These are phyloP conservation scores for Mesembrinibis cayennensis DNA, from an alignment of 2,113 vertebrate species.

Conservation along the genomic window DNA sequence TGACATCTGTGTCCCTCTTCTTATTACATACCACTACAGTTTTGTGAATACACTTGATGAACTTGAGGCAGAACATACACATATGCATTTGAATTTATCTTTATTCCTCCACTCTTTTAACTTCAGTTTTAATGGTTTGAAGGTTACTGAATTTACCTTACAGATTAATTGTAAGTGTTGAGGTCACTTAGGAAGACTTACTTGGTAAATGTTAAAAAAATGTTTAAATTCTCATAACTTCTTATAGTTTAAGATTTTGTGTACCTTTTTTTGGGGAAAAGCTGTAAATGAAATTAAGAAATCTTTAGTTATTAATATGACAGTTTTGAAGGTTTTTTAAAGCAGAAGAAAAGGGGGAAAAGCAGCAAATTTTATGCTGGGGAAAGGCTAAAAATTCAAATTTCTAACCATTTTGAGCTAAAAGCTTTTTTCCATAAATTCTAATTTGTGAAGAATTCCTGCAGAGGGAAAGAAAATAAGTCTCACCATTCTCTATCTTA, in stretches of 20 bases:
- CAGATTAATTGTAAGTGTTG: neutral
- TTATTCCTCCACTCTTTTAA: neutral
- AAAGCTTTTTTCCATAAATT: neutral
- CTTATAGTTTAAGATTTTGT: neutral
- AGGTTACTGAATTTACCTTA: neutral
- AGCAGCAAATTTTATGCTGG: neutral
- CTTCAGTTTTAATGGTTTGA: neutral
- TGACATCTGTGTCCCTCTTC: neutral
- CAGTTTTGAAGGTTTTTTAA: neutral
- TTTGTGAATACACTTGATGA: neutral
- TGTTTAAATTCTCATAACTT: neutral
- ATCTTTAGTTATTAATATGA: neutral
- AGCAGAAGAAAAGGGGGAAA: neutral
- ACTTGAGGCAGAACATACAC: neutral
- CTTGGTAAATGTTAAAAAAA: neutral
- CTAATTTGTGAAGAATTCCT: neutral
- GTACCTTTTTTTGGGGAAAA: neutral
- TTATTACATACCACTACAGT: neutral
- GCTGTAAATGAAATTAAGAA: neutral
- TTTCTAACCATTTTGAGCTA: neutral
- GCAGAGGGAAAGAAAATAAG: neutral
- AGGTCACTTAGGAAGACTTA: neutral
- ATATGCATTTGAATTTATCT: neutral
- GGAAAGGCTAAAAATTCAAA: neutral
- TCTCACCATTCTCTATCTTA: neutral